Evolutionary conservation across 2,797 vertebrate genomes (phyloP).

Genomic region (Molossus alvarezi): DNA sequence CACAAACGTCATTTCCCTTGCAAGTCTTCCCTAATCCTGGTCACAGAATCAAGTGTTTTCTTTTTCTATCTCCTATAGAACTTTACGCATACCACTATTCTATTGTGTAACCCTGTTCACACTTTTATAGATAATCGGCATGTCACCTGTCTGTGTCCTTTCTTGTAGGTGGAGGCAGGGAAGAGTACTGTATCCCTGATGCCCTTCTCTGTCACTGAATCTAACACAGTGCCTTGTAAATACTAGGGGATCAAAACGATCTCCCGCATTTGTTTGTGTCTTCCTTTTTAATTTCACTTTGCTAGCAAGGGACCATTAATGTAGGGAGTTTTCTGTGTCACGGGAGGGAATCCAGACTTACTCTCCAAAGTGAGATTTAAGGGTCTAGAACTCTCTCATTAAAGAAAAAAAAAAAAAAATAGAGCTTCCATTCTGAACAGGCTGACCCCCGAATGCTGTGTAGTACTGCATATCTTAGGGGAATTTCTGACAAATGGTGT

Average conservation of each 20-base stretch:
- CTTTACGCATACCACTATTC: not conserved
- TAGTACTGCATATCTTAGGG: not conserved
- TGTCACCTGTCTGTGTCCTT: not conserved
- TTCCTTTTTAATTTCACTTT: slow-evolving; percentile 42
- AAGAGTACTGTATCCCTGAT: not conserved
- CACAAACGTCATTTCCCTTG: not conserved
- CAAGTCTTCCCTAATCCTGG: not conserved
- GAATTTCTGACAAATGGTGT: not conserved
- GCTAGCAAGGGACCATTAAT: not conserved
- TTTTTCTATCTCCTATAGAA: not conserved
- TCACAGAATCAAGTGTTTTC: slow-evolving; percentile 6
- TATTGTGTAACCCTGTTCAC: not conserved
- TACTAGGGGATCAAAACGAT: not conserved
- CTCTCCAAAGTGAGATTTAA: slow-evolving; percentile 1
- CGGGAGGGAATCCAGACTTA: not conserved
- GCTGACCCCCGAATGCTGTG: not conserved
- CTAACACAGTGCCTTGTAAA: not conserved
- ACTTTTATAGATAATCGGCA: not conserved
- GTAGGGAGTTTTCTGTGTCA: not conserved
- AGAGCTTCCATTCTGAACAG: not conserved
- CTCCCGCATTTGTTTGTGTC: not conserved
- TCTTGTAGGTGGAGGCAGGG: not conserved
- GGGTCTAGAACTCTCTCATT: slow-evolving; percentile 1
- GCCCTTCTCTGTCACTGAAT: not conserved
- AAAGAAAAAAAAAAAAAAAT: not conserved